These are phyloP conservation scores for Grus americana DNA, from an alignment of 2,113 vertebrate genomes.

Conservation along the genomic window DNA sequence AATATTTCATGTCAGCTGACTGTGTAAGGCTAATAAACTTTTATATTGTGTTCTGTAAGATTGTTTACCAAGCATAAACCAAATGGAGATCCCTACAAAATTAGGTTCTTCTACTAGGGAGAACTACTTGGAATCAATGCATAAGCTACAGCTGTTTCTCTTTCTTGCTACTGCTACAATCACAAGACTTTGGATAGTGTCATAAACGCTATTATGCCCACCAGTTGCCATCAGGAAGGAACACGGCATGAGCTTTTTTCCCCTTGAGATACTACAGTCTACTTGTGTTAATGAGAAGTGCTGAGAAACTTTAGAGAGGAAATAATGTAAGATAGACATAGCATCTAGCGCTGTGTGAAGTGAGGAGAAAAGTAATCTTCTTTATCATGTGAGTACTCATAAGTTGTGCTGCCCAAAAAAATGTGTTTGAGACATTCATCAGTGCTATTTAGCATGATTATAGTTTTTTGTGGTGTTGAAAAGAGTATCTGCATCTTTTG, in stretches of 20 bases:
- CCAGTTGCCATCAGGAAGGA: not conserved
- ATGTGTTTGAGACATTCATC: not conserved
- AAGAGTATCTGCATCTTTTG: not conserved
- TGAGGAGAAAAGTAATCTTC: not conserved
- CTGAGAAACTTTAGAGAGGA: not conserved
- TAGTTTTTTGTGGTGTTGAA: not conserved
- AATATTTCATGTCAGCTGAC: not conserved
- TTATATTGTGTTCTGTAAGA: rapidly evolving
- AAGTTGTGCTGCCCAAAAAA: not conserved
- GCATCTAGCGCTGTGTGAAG: not conserved
- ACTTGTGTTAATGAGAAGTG: not conserved
- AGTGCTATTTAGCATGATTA: not conserved
- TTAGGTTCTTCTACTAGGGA: not conserved
- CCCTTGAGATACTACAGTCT: not conserved
- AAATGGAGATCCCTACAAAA: not conserved
- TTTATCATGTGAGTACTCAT: not conserved
- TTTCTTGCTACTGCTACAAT: not conserved
- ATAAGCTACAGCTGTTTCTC: not conserved
- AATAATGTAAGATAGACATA: not conserved
- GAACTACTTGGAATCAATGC: not conserved
- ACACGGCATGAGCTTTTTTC: not conserved
- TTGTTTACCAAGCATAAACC: not conserved
- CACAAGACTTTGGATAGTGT: not conserved
- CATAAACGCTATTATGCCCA: not conserved
- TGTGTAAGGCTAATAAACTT: not conserved